Conservation (phyloP, 1,140 invertebrate genomes). For the Lepidurus couesii region DNA sequence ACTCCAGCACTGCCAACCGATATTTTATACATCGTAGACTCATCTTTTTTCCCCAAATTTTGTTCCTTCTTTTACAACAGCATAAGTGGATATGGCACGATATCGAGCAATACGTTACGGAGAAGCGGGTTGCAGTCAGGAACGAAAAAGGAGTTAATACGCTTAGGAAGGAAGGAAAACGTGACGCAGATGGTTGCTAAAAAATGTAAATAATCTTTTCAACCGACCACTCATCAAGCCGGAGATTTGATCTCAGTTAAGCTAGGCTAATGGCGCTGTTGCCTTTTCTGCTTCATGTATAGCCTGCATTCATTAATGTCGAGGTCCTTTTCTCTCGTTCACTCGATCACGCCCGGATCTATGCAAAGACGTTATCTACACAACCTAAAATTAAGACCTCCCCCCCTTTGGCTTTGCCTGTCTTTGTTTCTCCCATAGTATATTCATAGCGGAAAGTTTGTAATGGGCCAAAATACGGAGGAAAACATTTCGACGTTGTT, state of each 20-base stretch:
- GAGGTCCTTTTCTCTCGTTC: not conserved
- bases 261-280: not conserved
- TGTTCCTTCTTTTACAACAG: no score
- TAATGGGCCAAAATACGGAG: not conserved
- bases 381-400: not conserved
- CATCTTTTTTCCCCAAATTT: no score
- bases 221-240: not conserved
- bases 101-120: no score
- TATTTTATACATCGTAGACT: no score
- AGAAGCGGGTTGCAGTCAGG: no score
- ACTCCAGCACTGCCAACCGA: no score
- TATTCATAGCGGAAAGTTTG: not conserved
- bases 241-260: not conserved
- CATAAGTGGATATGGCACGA: no score
- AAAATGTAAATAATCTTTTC: no score
- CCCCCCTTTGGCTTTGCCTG: not conserved
- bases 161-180: no score
- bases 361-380: not conserved
- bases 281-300: not conserved
- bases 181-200: no score
- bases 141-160: no score
- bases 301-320: not conserved
- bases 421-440: not conserved
- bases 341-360: not conserved
- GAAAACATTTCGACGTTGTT: not conserved